These are phyloP conservation scores for Strigamia maritima DNA, from an alignment of 2,888 invertebrate genomes.

Conservation along the genomic window DNA sequence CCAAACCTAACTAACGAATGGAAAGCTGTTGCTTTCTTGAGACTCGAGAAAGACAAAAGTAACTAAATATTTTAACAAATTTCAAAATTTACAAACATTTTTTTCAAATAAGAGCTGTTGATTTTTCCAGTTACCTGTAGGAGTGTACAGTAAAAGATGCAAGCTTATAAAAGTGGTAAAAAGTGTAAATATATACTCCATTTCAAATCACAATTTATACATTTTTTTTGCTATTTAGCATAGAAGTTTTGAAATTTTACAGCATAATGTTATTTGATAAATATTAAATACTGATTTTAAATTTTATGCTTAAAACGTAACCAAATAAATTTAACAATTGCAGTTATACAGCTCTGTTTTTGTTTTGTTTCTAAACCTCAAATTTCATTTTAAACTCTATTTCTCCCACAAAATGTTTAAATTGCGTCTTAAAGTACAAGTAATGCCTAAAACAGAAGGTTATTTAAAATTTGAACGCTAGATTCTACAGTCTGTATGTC, in stretches of 20 bases:
- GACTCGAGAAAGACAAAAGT: background rate
- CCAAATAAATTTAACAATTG: background rate
- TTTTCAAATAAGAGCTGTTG: background rate
- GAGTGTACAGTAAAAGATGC: conserved; percentile 17
- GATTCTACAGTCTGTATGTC: conserved; percentile 17
- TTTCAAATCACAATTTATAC: conserved; percentile 18
- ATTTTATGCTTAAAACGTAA: background rate
- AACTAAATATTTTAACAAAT: conserved; percentile 1
- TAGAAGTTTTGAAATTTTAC: no score
- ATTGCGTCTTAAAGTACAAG: background rate
- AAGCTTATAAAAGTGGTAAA: conserved; percentile 34
- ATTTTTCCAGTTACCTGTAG: conserved; percentile 4
- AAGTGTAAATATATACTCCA: conserved; percentile 18
- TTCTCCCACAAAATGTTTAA: conserved; percentile 25
- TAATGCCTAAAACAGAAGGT: background rate
- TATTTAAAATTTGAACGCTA: background rate
- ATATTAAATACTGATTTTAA: background rate
- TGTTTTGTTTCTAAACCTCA: background rate
- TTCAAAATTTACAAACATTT: conserved; percentile 15
- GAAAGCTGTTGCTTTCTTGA: background rate
- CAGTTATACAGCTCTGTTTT: background rate
- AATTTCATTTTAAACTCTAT: background rate
- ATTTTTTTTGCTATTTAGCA: background rate
- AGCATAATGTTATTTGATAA: no score
- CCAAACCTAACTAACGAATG: background rate